Conservation (phyloP, 2,888 invertebrate genomes). For the Cybosia mesomella region DNA sequence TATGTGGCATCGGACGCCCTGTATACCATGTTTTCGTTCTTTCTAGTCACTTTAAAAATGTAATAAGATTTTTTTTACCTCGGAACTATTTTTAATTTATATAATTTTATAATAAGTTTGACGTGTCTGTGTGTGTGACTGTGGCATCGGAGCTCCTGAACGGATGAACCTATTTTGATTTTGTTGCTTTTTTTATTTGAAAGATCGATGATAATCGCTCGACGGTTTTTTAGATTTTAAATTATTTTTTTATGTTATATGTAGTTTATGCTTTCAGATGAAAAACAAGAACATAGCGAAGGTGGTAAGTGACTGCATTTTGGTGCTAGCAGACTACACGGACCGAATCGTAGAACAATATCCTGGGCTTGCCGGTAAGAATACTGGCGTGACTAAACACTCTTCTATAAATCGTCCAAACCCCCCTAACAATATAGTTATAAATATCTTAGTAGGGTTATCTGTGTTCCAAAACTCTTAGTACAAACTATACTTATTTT, state of each 20-base stretch:
- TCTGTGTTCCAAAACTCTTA: too few species aligned
- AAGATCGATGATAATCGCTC: too few species aligned
- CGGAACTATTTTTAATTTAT: background rate
- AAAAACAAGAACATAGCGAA: conserved; percentile 93
- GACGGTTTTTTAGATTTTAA: too few species aligned
- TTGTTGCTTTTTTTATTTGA: too few species aligned
- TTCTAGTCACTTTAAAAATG: background rate
- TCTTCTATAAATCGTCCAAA: background rate
- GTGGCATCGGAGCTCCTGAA: too few species aligned
- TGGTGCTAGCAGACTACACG: conserved; percentile 93
- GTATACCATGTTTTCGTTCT: background rate
- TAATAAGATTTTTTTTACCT: background rate
- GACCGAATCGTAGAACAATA: conserved; percentile 89
- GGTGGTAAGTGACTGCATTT: conserved; percentile 93
- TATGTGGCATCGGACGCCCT: too few species aligned
- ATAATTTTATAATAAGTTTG: too few species aligned
- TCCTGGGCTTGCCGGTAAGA: conserved; percentile 90
- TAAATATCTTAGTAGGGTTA: background rate
- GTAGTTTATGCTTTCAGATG: conserved; percentile 86
- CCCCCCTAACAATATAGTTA: background rate
- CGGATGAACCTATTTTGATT: too few species aligned
- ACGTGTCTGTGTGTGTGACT: too few species aligned
- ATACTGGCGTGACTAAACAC: conserved; percentile 52
- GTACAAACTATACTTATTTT: too few species aligned
- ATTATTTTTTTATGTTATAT: too few species aligned